Conservation (phyloP, 1,140 invertebrate species). For the Melipona quadrifasciata region DNA sequence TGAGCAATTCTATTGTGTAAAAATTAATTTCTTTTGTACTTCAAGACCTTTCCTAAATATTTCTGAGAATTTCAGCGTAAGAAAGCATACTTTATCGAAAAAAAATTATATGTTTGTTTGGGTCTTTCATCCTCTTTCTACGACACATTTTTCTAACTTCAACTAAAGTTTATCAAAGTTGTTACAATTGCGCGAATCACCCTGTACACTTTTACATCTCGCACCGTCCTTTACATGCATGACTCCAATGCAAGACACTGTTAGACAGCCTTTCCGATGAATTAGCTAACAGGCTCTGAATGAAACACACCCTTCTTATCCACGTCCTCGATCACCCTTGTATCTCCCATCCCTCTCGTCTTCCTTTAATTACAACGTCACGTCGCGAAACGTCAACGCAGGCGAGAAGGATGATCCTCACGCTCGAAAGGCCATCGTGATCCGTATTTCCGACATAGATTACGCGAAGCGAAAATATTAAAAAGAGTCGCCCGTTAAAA, state of each 20-base stretch:
- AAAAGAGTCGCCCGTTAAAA: not conserved
- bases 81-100: too few relatives aligned
- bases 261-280: not conserved
- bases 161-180: too few relatives aligned
- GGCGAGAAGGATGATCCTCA: not conserved
- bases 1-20: too few relatives aligned
- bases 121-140: too few relatives aligned
- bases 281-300: not conserved
- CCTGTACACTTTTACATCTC: too few relatives aligned
- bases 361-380: not conserved
- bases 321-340: not conserved
- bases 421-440: not conserved
- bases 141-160: too few relatives aligned
- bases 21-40: too few relatives aligned
- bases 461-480: slow-evolving; percentile 1
- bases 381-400: not conserved
- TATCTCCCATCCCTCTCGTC: not conserved
- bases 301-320: not conserved
- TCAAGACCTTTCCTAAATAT: too few relatives aligned
- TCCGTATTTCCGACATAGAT: not conserved
- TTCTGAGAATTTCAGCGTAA: too few relatives aligned
- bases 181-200: too few relatives aligned
- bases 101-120: too few relatives aligned
- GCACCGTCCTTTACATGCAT: too few relatives aligned
- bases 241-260: not conserved